phyloP scores from a whole-genome alignment of 1,140 invertebrate species.

The Drosophila pseudoananassae region DNA sequence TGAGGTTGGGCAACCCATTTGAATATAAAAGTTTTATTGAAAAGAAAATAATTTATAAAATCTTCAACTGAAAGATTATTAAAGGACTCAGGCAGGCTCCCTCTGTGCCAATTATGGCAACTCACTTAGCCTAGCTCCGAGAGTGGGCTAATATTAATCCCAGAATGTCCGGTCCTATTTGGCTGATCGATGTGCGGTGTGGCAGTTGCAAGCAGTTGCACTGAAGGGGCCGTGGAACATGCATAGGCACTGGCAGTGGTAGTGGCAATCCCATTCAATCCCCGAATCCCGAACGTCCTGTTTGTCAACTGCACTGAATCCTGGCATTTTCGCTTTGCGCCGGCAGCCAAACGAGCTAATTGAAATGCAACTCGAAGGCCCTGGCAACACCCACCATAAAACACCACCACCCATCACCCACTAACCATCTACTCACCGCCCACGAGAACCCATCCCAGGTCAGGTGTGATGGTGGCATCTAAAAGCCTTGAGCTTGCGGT shows the following conservation, averaged over 20 bases:
- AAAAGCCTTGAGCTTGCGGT: conserved; percentile 47
- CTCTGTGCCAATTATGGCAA: neutral
- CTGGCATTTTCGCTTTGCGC: conserved; percentile 7
- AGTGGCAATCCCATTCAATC: conserved; percentile 9
- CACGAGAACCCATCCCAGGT: neutral
- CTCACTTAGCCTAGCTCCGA: neutral
- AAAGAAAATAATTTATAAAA: too few species aligned
- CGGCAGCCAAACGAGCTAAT: conserved; percentile 39
- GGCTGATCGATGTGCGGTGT: conserved; percentile 2
- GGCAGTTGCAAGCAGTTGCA: neutral
- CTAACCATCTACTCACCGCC: neutral
- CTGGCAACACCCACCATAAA: neutral
- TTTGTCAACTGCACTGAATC: conserved; percentile 9
- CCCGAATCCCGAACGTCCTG: conserved; percentile 9
- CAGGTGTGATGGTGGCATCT: conserved; percentile 42
- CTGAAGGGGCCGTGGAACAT: too few species aligned
- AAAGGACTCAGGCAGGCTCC: neutral
- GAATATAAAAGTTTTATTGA: too few species aligned
- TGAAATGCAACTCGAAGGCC: conserved; percentile 40
- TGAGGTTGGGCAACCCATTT: neutral
- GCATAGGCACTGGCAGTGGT: neutral
- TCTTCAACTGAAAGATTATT: too few species aligned
- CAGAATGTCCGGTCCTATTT: conserved; percentile 2
- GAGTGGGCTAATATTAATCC: conserved; percentile 2
- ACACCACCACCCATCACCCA: neutral